These are phyloP conservation scores for Echinometra lucunter DNA, from an alignment of 53 echinoderm and acorn worm genomes.

Conservation along the genomic window DNA sequence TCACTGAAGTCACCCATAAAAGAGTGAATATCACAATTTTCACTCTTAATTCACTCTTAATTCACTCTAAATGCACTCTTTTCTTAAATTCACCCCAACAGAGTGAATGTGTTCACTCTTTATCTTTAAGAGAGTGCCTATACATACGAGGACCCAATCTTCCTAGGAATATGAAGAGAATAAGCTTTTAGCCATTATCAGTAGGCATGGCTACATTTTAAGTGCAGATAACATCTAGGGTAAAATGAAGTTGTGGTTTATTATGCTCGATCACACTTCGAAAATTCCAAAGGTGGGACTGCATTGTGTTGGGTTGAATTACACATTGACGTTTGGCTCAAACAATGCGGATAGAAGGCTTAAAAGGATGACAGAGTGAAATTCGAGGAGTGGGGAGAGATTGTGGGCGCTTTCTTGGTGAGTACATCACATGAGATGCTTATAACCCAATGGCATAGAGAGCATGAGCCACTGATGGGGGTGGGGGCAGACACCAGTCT, in stretches of 20 bases:
- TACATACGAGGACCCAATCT: no score
- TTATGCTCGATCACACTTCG: not conserved
- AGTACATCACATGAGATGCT: not conserved
- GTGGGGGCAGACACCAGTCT: no score
- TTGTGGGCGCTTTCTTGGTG: not conserved
- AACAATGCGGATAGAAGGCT: not conserved
- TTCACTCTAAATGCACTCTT: no score
- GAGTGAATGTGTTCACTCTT: no score
- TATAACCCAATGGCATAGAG: not conserved
- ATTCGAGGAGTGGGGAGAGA: not conserved
- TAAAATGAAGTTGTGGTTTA: not conserved
- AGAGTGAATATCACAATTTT: no score
- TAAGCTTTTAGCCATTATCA: not conserved
- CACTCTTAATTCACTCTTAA: no score
- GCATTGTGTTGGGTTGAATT: not conserved
- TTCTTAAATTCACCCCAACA: no score
- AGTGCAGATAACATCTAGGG: not conserved
- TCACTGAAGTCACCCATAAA: no score
- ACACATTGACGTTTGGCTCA: not conserved
- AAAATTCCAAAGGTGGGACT: not conserved
- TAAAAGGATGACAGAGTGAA: not conserved
- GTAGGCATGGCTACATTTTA: not conserved
- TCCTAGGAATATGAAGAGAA: no score
- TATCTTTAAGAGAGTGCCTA: no score
- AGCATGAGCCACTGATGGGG: no score